Evolutionary conservation across 2,113 vertebrate species (phyloP), one percentile per base, ranked within the genome.

Genomic region (Pollachius pollachius): DNA sequence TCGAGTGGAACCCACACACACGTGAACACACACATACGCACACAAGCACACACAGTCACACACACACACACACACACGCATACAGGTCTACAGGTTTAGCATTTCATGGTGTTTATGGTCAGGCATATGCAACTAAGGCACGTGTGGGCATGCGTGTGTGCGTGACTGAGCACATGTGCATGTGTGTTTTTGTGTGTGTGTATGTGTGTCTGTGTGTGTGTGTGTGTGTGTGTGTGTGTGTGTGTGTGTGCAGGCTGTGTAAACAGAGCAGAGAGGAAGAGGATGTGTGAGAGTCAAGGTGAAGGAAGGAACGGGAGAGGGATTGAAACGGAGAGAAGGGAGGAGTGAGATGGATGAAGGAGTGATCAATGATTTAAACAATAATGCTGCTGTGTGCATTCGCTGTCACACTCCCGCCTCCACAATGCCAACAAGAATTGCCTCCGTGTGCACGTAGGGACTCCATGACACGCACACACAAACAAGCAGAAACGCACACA

Each of bases 311-410:
- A 54, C 62, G 67, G n/a, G n/a, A n/a, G n/a, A n/a, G n/a, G n/a
- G n/a, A n/a, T n/a, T n/a, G n/a, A n/a, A n/a, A n/a, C n/a, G 66
- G 64, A 67, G 70, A 70, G 58, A 54, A 76, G 71, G 66, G 67
- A 63, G 63, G 77, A 74, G 52, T 68, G 80, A 89, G 78, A 76
- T 72, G 34, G 34, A 37, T 69, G 69, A 75, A 79, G 85, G 90
- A 81, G 78, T 76, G 85, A 92, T 92, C 91, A 92, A 92, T 93
- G 92, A 92, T 92, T 92, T 91, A 91, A 90, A 92, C 89, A 92
- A 88, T 92, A 93, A 93, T 92, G 87, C 88, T 75, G 81, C 85
- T 76, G 79, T 93, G 88, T 91, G 92, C 92, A 93, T 93, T 93
- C 91, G 84, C 88, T 79, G 89, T 91, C 92, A 92, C 92, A 91